Conservation (phyloP, 2,113 vertebrate species). For the Myotis brandtii region DNA sequence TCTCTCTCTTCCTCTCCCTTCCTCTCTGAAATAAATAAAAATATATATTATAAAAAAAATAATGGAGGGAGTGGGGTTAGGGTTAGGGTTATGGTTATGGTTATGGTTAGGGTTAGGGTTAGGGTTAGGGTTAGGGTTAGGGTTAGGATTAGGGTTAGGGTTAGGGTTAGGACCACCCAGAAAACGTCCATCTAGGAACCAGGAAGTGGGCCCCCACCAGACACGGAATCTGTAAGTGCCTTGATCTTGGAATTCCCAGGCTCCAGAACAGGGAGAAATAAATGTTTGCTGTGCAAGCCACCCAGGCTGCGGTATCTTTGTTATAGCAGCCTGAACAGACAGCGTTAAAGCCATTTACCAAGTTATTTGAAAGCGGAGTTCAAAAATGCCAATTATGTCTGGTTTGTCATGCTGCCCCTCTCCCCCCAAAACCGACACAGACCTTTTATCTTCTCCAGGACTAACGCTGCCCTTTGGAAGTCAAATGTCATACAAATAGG, state of each 20-base stretch:
- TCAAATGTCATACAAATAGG: neutral
- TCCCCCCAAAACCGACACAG: neutral
- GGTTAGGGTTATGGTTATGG: no score
- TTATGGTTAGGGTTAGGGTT: no score
- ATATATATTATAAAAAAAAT: no score
- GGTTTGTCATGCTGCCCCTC: neutral
- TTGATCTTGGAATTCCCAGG: neutral
- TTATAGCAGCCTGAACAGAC: neutral
- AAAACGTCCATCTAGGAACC: neutral
- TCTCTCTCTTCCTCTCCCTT: no score
- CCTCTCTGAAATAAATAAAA: no score
- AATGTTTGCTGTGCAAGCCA: neutral
- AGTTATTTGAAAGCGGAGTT: neutral
- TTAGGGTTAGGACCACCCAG: no score
- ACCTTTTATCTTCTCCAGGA: neutral
- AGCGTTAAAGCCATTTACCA: neutral
- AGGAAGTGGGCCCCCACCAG: neutral
- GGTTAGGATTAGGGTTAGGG: no score
- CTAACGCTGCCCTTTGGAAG: slow-evolving; percentile 39
- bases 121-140: no score
- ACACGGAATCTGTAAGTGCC: neutral
- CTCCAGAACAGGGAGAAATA: neutral
- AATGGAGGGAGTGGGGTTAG: no score
- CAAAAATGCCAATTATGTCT: neutral
- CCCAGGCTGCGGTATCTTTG: neutral